Evolutionary conservation across 2,113 vertebrate genomes (phyloP).

Genomic region (Phainopepla nitens): DNA sequence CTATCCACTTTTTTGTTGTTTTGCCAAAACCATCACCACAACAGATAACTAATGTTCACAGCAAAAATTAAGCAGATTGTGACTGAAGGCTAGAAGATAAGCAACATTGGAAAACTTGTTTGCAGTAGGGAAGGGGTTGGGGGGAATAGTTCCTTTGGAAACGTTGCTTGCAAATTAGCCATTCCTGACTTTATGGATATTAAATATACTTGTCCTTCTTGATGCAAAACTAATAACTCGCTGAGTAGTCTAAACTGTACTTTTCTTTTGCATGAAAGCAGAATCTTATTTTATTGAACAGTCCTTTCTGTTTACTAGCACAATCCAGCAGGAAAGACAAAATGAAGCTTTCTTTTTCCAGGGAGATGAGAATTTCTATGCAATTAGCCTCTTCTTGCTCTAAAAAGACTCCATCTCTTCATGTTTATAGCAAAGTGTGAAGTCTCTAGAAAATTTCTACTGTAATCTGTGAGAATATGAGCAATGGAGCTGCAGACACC

Average conservation of each 20-base stretch:
- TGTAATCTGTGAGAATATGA: neutral
- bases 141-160: neutral
- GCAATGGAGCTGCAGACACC: neutral
- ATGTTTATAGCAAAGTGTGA: neutral
- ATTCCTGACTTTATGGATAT: neutral
- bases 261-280: neutral
- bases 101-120: neutral
- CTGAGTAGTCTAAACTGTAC: neutral
- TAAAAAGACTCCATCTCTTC: neutral
- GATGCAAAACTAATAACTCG: neutral
- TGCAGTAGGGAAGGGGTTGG: neutral
- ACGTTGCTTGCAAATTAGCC: neutral
- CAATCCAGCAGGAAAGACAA: neutral
- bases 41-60: neutral
- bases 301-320: neutral
- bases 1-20: neutral
- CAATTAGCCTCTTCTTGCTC: neutral
- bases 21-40: neutral
- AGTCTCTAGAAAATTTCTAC: neutral
- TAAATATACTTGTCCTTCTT: neutral
- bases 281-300: neutral
- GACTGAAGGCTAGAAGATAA: neutral
- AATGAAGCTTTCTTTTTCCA: neutral
- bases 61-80: neutral
- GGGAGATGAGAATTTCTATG: neutral